Conservation (phyloP, 2,113 vertebrate species). For the Cepphus grylle region DNA sequence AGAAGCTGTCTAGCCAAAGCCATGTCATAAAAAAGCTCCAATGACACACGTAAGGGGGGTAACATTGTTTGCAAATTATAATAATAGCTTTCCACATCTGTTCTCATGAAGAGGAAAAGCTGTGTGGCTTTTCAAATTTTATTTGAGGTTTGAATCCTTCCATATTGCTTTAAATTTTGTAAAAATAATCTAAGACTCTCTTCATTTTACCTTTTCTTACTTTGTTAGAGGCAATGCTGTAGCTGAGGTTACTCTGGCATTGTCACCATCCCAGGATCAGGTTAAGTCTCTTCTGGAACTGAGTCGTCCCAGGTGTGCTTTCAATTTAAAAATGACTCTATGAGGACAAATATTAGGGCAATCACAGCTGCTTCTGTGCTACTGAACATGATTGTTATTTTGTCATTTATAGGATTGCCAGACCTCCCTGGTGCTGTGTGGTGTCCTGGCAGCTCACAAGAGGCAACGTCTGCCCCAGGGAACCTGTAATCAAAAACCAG, state of each 20-base stretch:
- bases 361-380: constrained; percentile 34
- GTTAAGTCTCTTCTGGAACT: not conserved
- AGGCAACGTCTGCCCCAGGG: not conserved
- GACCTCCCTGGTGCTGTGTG: not conserved
- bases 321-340: constrained; percentile 39
- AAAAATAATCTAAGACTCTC: not conserved
- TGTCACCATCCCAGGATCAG: not conserved
- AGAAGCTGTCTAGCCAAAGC: not conserved
- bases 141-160: constrained; percentile 1
- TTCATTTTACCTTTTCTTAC: not conserved
- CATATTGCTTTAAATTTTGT: not conserved
- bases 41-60: constrained; percentile 4
- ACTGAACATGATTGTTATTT: constrained; percentile 22
- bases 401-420: not conserved
- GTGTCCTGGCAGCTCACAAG: not conserved
- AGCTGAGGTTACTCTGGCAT: not conserved
- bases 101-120: constrained; percentile 32
- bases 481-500: not conserved
- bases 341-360: constrained; percentile 53
- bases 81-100: constrained; percentile 56
- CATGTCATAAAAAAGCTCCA: constrained; percentile 16
- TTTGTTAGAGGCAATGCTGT: not conserved
- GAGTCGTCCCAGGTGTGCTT: constrained; percentile 38
- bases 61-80: constrained; percentile 62
- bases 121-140: constrained; percentile 16